Percentiles rank a stretch among this genome's conserved stretches.
phyloP scores from a whole-genome alignment of 2,797 vertebrate species.

The Graptemys geographica region DNA sequence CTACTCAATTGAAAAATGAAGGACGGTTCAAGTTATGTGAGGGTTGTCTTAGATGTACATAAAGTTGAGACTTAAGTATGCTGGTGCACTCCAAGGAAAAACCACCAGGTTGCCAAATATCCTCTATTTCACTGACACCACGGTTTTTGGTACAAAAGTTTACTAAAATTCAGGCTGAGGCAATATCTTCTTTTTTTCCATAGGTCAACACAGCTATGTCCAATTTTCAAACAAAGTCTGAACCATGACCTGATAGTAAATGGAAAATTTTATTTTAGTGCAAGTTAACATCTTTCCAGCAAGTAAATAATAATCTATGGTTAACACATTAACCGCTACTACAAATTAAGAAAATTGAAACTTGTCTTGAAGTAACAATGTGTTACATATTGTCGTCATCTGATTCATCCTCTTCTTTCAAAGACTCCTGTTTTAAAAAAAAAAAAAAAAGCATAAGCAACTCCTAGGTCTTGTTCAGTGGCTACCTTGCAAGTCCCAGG shows the following conservation, averaged over 20 bases:
- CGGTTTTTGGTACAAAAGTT: background rate
- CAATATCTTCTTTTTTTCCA: background rate
- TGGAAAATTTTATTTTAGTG: constrained; percentile 77
- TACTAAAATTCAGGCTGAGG: background rate
- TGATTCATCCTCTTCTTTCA: constrained; percentile 99
- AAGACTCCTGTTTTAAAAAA: constrained; percentile 90
- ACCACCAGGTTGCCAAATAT: background rate
- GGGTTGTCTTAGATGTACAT: background rate
- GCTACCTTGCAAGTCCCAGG: background rate
- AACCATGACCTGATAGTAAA: constrained; percentile 42
- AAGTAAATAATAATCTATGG: constrained; percentile 61
- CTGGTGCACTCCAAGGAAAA: background rate
- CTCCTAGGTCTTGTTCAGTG: background rate
- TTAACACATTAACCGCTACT: constrained; percentile 48
- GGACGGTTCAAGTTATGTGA: background rate
- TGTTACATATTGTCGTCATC: constrained; percentile 99
- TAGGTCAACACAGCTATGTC: background rate
- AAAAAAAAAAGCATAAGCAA: background rate
- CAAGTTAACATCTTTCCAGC: constrained; percentile 70
- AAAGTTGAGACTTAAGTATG: background rate
- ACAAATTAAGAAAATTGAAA: constrained; percentile 50
- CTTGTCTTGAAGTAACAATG: constrained; percentile 66
- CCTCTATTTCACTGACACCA: background rate
- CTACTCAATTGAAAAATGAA: background rate
- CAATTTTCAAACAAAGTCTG: constrained; percentile 41